Percentiles rank a stretch among this genome's conserved stretches.
These are phyloP conservation scores for Acrocyrtus sp. DNA, from an alignment of 2,888 invertebrate genomes.

Conservation along the genomic window DNA sequence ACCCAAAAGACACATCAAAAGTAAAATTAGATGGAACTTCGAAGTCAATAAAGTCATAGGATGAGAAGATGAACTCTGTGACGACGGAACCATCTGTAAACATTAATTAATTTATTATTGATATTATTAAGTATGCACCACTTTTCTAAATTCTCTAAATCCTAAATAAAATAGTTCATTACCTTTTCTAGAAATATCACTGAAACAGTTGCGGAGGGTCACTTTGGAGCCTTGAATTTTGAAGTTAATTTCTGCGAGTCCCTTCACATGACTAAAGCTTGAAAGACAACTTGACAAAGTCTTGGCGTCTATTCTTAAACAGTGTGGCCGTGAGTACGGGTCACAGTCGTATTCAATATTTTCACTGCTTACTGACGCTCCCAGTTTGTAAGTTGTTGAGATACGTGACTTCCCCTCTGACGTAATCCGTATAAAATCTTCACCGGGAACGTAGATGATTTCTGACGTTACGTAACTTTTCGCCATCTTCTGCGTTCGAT, in stretches of 20 bases:
- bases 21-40: slow-evolving; percentile 28
- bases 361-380: slow-evolving; percentile 26
- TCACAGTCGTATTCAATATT: slow-evolving; percentile 46
- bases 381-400: slow-evolving; percentile 40
- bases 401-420: slow-evolving; percentile 48
- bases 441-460: slow-evolving; percentile 37
- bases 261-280: slow-evolving; percentile 55
- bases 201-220: slow-evolving; percentile 50
- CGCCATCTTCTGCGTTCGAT: slow-evolving; percentile 50
- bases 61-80: slow-evolving; percentile 56
- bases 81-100: slow-evolving; percentile 57
- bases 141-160: no score
- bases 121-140: not conserved
- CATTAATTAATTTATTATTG: not conserved
- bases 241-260: slow-evolving; percentile 54
- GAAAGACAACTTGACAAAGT: slow-evolving; percentile 47
- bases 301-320: slow-evolving; percentile 53
- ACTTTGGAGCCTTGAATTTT: slow-evolving; percentile 46
- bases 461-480: slow-evolving; percentile 51
- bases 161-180: no score
- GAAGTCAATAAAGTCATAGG: slow-evolving; percentile 55
- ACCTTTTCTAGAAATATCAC: slow-evolving; percentile 58
- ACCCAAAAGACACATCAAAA: slow-evolving; percentile 52
- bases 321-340: slow-evolving; percentile 32
- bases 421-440: slow-evolving; percentile 41